Conservation (phyloP, 2,113 vertebrate genomes). For the Oryzias javanicus region DNA sequence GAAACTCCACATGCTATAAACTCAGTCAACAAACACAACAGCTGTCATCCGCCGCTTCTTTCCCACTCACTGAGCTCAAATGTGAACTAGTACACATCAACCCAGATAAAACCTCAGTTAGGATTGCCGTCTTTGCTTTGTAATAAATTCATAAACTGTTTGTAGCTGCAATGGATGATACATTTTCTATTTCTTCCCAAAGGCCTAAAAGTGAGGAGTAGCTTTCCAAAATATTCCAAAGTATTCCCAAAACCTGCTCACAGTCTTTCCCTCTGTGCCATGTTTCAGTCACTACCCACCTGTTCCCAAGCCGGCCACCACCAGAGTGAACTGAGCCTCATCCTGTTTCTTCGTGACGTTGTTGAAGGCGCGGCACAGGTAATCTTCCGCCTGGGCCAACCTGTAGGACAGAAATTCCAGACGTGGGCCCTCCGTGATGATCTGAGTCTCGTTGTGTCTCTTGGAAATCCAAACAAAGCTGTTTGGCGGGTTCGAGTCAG, state of each 20-base stretch:
- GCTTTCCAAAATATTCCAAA: too few species aligned
- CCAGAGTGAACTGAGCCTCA: constrained; percentile 86
- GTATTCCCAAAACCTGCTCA: constrained; percentile 51
- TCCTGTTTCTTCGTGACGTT: constrained; percentile 86
- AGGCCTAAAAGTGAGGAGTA: constrained; percentile 20
- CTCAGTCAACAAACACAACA: constrained; percentile 69
- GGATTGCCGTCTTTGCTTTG: constrained; percentile 23
- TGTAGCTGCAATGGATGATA: constrained; percentile 1
- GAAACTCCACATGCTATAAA: constrained; percentile 64
- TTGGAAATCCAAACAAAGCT: constrained; percentile 88
- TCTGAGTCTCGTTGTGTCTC: constrained; percentile 78
- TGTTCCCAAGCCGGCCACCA: constrained; percentile 84
- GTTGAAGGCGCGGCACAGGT: constrained; percentile 90
- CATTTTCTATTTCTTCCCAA: constrained; percentile 9
- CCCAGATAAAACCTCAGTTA: constrained; percentile 41
- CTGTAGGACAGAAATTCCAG: constrained; percentile 82
- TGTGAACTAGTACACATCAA: constrained; percentile 56
- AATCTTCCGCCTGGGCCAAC: constrained; percentile 82
- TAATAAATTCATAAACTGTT: constrained; percentile 27
- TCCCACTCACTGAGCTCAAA: constrained; percentile 63
- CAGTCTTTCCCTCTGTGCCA: constrained; percentile 17
- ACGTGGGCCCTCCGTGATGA: constrained; percentile 84
- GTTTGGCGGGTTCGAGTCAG: constrained; percentile 95
- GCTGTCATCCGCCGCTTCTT: constrained; percentile 75
- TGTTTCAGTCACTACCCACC: constrained; percentile 59